Base-by-base conservation (phyloP, 30 jellyfish, hydroid and myxozoan genomes). In the Pelagia noctiluca region DNA sequence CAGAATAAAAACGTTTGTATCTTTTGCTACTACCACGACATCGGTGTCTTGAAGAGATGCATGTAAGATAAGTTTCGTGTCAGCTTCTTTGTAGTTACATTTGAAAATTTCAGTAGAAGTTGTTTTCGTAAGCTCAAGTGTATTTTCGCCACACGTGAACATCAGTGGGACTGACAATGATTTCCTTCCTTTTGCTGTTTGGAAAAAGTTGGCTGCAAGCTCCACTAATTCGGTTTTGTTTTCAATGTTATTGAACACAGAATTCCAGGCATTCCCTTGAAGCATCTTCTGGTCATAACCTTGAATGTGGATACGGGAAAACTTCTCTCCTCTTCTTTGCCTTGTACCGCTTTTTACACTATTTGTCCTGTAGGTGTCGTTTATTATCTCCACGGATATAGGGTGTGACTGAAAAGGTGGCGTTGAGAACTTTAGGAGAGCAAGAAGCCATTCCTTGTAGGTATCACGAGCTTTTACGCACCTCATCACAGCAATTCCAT, bases 211-310 rank as follows among this genome's bases (percentile, higher is more conserved):
- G 28, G 82, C 82, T 26, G 82, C 82, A 3, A 32, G 72, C 61
- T 31, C 67, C 22, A 69, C 28, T 23, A 69, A 4, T 13, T 69
- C 72, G 18, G 32, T 69, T 31, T 69, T 5, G 57, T 69, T 69
- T 69, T 35, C 70, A 25, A 28, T 69, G 84, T 72, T 72, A 30
- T 18, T 34, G 84, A 34, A 23, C 24, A 50, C 22, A 35, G 38
- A 35, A 22, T 26, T 50, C 84, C 84, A 72, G 29, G 35, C 72
- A 72, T 35, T 72, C 23, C 84, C 84, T 72, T 72, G 72, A 35
- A 72, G 84, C 84, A 72, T 72, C 23, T 72, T 72, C 34, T 32
- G 82, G 35, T 37, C 67, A 63, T 28, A 63, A 50, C 77, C 77
- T 7, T 25, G 60, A 63, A 63, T 63, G 77, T 63, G 82, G 16